Percentiles rank a stretch among this genome's conserved stretches.
Evolutionary conservation across 2,888 invertebrate species (phyloP).

Genomic region (Trichopoda pennipes): DNA sequence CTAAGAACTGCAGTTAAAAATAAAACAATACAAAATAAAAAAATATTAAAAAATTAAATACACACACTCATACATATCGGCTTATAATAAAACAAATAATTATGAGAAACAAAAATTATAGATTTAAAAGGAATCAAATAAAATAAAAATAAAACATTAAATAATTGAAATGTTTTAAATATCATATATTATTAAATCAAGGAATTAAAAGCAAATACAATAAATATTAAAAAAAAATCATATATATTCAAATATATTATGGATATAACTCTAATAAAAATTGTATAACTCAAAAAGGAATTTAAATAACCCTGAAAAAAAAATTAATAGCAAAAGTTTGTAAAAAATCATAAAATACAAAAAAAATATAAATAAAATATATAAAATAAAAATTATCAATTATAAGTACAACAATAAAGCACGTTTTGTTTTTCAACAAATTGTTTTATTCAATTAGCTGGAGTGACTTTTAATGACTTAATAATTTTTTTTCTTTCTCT

Average conservation of each 20-base stretch:
- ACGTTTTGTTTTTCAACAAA: slow-evolving; percentile 52
- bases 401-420: slow-evolving; percentile 57
- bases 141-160: slow-evolving; percentile 12
- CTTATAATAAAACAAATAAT: slow-evolving; percentile 24
- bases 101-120: slow-evolving; percentile 19
- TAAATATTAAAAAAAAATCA: slow-evolving; percentile 68
- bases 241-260: slow-evolving; percentile 21
- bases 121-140: slow-evolving; percentile 3
- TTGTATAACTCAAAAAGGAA: slow-evolving; percentile 37
- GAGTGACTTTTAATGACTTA: slow-evolving; percentile 67
- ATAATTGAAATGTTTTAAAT: slow-evolving; percentile 25
- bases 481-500: neutral
- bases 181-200: slow-evolving; percentile 53
- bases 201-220: slow-evolving; percentile 59
- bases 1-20: neutral
- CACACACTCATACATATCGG: slow-evolving; percentile 23
- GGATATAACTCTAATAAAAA: slow-evolving; percentile 35
- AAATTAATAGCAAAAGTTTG: slow-evolving; percentile 32
- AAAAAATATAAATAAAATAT: slow-evolving; percentile 13
- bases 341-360: slow-evolving; percentile 42
- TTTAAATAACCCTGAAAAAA: slow-evolving; percentile 25
- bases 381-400: slow-evolving; percentile 48
- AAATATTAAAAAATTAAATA: neutral
- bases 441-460: slow-evolving; percentile 67
- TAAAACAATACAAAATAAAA: neutral